phyloP scores from a whole-genome alignment of 1,140 invertebrate species.

The Monomorium pharaonis region DNA sequence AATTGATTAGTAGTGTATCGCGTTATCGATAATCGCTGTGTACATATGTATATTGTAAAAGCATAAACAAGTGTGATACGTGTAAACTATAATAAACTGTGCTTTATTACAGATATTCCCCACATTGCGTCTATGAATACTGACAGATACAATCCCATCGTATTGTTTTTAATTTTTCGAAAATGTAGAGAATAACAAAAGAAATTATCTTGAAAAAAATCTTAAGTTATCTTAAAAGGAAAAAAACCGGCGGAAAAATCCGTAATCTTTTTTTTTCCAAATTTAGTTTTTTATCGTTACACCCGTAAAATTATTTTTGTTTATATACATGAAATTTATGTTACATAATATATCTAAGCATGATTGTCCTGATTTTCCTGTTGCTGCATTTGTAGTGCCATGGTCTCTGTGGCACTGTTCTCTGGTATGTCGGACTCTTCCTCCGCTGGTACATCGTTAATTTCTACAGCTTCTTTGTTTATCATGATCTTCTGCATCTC shows the following conservation, averaged over 20 bases:
- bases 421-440: slow-evolving; percentile 78
- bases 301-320: slow-evolving; percentile 3
- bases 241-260: no score
- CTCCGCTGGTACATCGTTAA: slow-evolving; percentile 76
- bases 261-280: no score
- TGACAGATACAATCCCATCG: no score
- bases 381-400: slow-evolving; percentile 76
- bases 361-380: slow-evolving; percentile 63
- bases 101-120: slow-evolving; percentile 68
- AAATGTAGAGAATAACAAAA: no score
- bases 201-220: no score
- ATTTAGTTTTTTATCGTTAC: neutral
- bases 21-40: slow-evolving; percentile 69
- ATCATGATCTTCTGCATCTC: slow-evolving; percentile 79
- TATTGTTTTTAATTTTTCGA: no score
- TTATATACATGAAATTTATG: neutral
- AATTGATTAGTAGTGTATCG: slow-evolving; percentile 68
- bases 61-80: slow-evolving; percentile 76
- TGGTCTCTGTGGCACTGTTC: slow-evolving; percentile 78
- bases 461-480: slow-evolving; percentile 73
- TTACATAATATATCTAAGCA: slow-evolving; percentile 22
- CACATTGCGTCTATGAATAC: neutral
- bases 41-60: slow-evolving; percentile 80
- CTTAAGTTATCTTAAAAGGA: no score
- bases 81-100: slow-evolving; percentile 77